Base-by-base conservation (phyloP, 2,797 vertebrate species). In the Tokudaia tokunoshimensis region DNA sequence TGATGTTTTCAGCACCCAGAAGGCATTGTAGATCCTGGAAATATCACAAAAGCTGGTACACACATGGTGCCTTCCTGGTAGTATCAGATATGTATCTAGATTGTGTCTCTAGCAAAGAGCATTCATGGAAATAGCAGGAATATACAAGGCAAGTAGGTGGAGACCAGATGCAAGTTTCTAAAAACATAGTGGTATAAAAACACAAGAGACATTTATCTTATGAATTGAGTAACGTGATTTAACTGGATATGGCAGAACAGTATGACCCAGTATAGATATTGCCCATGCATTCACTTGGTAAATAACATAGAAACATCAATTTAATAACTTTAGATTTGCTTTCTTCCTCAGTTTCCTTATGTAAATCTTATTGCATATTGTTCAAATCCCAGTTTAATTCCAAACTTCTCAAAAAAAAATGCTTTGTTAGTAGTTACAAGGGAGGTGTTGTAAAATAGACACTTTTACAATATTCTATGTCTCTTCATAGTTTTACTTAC, bases 91-190 rank as follows among this genome's bases (percentile, higher is more conserved):
- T 94, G 81, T 52, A 94, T 74, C 24, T 44, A 76, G 74, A 76
- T 76, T 76, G 41, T 76, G 74, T 76, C 78, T 97, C 78, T 96
- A 96, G 78, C 47, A 96, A 95, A 97, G 85, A 95, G 88, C 92
- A 96, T 92, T 47, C 94, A 86, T 94, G 82, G 78, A 97, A 96
- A 97, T 96, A 96, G 88, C 81, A 94, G 65, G 76, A 94, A 93
- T 92, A 63, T 88, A 96, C 74, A 90, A 93, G 37, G 93, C 63
- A 93, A 81, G 85, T 94, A 95, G 94, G 95, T 96, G 92, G 44
- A 44, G 89, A 96, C 52, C 92, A 98, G 94, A 95, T 97, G 89
- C 67, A 67, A 96, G 50, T 74, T 97, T 97, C 95, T 97, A 94
- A 98, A 96, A 97, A 89, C 85, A 94, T 86, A 91, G 61, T 92